Evolutionary conservation across 2,113 vertebrate species (phyloP).

Genomic region (Bucco capensis): DNA sequence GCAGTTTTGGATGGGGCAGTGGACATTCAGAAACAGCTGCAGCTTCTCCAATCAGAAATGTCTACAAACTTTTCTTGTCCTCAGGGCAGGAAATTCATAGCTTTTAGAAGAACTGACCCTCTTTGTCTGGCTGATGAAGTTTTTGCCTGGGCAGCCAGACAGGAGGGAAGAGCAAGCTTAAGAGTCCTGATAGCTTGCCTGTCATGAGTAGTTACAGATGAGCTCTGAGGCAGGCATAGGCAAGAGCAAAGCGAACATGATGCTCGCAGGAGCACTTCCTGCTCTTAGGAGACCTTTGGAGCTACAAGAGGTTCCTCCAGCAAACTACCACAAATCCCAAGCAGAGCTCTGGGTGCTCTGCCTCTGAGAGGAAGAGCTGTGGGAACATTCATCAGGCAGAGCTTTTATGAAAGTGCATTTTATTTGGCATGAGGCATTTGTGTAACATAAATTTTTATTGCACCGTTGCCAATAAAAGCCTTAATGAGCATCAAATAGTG

Average conservation of each 20-base stretch:
- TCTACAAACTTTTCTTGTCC: neutral
- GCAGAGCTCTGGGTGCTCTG: neutral
- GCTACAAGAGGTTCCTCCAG: neutral
- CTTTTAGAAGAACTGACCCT: neutral
- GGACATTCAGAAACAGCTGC: neutral
- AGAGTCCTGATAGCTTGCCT: neutral
- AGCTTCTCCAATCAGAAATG: neutral
- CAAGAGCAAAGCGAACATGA: neutral
- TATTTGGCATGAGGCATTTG: neutral
- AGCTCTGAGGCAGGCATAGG: neutral
- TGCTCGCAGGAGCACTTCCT: neutral
- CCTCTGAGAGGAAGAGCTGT: neutral
- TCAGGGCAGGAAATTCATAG: neutral
- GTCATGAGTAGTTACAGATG: neutral
- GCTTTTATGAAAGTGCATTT: neutral
- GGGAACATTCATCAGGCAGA: neutral
- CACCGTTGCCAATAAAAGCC: neutral
- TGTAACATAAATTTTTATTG: neutral
- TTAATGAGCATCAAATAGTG: neutral
- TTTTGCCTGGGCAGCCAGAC: neutral
- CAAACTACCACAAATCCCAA: neutral
- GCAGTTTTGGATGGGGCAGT: neutral
- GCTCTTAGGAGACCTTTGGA: accelerated
- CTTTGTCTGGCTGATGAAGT: neutral
- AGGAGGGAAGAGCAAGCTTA: neutral